Conservation (phyloP, 2,797 vertebrate species). For the Chrysocyon brachyurus region DNA sequence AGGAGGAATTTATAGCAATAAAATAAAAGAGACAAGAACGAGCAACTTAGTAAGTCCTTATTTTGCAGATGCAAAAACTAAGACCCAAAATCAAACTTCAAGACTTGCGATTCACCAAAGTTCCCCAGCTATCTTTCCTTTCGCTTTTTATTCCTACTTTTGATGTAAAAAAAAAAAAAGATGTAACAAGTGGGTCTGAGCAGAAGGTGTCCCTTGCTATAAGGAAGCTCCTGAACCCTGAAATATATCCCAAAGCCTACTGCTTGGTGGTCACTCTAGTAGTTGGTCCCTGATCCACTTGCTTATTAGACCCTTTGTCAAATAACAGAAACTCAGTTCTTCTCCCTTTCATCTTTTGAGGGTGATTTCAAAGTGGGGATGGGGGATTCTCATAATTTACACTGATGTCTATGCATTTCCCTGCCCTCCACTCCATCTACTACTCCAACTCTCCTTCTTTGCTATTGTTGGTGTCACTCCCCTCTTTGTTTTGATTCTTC, state of each 20-base stretch:
- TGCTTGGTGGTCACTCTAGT: background rate
- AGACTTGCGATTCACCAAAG: background rate
- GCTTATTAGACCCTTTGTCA: background rate
- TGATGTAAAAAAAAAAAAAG: background rate
- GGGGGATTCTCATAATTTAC: background rate
- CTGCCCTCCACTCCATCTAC: background rate
- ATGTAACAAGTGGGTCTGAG: background rate
- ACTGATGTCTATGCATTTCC: background rate
- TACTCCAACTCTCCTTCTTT: background rate
- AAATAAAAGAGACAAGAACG: background rate
- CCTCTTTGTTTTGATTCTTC: background rate
- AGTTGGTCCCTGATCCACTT: background rate
- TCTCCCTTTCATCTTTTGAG: background rate
- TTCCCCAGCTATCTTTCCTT: background rate
- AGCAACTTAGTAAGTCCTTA: background rate
- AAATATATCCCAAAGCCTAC: background rate
- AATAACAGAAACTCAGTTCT: background rate
- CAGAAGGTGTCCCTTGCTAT: background rate
- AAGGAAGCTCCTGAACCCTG: background rate
- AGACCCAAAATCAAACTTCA: background rate
- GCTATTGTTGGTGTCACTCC: background rate
- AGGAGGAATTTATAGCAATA: background rate
- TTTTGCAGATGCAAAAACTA: slow-evolving; percentile 44
- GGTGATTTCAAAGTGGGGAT: background rate
- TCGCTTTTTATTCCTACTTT: background rate